Evolutionary conservation across 2,888 invertebrate genomes (phyloP), one percentile per base, ranked within the genome.

Genomic region (Sarcophaga subvicina): DNA sequence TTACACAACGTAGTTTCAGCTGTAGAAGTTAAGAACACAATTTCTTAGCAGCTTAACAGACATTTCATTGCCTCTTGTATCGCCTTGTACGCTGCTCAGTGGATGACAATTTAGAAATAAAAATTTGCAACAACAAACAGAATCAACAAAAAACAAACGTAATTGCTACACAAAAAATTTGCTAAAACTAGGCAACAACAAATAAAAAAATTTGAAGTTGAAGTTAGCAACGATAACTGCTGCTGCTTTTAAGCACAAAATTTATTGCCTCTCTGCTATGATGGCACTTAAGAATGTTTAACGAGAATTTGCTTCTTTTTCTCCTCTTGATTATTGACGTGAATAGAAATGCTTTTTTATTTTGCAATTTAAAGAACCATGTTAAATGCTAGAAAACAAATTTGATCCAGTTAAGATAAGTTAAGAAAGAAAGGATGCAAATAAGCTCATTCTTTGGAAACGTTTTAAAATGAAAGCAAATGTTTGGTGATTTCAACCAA

Each of bases 161-260:
- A 86, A 86, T 86, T 83, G 83, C 73, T 83, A 78, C 79, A 86
- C 80, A 80, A 83, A 86, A 86, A 83, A 80, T 83, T 86, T 86
- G 72, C 80, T 77, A 67, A 83, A 80, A 86, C 77, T 86, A 59
- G 77, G 78, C 49, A 60, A 83, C 78, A 83, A 69, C 27, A 8
- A 37, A 62, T 45, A 66, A 22, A 59, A 54, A 47, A 45, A 62
- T 69, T 3, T 5, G 14, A 14, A 14, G 4, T 49, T 14, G 76
- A 60, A 37, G 47, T 47, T 37, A 8, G 2, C 62, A 85, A 81
- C 78, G 64, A 80, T 76, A 86, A 71, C 75, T 82, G 76, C 82
- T 70, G 45, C 64, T 66, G 70, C 60, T 5, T 78, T 80, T 77
- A 64, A 59, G 17, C 67, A 64, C 27, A 75, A 60, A 86, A 86